phyloP scores from a whole-genome alignment of 1,140 invertebrate species.

The Calycopis cecrops region DNA sequence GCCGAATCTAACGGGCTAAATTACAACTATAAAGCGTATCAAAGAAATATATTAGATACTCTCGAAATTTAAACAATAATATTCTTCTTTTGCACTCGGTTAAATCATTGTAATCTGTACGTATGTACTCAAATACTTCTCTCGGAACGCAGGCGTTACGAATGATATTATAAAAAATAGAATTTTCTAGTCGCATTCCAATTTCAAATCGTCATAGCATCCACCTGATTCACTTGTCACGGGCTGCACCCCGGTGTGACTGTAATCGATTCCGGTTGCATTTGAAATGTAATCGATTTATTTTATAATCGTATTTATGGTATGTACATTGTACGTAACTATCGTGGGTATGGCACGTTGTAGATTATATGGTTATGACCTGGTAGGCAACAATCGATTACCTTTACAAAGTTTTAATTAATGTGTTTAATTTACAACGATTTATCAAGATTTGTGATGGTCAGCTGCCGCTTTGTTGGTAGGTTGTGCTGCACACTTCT shows the following conservation, averaged over 20 bases:
- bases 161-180: slow-evolving; percentile 23
- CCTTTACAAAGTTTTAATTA: no score
- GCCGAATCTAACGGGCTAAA: no score
- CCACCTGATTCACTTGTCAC: slow-evolving; percentile 22
- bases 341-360: no score
- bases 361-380: no score
- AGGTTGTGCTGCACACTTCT: no score
- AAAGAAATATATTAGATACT: no score
- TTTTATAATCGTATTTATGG: background rate
- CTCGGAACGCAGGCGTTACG: slow-evolving; percentile 15
- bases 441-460: no score
- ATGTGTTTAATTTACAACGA: no score
- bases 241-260: slow-evolving; percentile 34
- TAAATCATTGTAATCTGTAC: slow-evolving; percentile 3
- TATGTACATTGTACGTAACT: background rate
- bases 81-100: background rate
- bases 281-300: slow-evolving; percentile 27
- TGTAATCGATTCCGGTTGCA: slow-evolving; percentile 38
- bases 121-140: background rate
- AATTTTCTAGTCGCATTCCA: slow-evolving; percentile 25
- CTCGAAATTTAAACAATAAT: no score
- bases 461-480: no score
- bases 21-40: no score
- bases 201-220: slow-evolving; percentile 26
- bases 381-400: no score